These are phyloP conservation scores for Melieria omissa DNA, from an alignment of 2,888 invertebrate species.

Conservation along the genomic window DNA sequence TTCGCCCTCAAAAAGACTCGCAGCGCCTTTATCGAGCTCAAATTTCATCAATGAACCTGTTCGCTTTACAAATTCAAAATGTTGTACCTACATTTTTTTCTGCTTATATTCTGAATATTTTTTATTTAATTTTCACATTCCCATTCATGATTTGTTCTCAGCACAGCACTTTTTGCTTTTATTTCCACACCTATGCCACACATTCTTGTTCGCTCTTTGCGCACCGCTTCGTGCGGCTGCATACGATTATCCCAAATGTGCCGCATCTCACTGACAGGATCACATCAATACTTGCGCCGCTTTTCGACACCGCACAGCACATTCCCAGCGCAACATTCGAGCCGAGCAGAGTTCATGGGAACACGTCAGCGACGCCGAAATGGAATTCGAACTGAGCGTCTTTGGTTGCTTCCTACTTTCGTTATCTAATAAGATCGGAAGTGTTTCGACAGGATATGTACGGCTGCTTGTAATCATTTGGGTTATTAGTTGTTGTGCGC, in stretches of 20 bases:
- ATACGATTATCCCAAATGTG: background rate
- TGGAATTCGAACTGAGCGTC: too few relatives aligned
- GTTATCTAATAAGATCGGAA: constrained; percentile 25
- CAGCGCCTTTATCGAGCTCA: constrained; percentile 11
- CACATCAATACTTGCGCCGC: constrained; percentile 37
- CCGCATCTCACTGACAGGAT: constrained; percentile 39
- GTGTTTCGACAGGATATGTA: constrained; percentile 1
- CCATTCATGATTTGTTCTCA: too few relatives aligned
- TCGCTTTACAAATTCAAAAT: background rate
- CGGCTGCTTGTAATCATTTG: background rate
- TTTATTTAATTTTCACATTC: too few relatives aligned
- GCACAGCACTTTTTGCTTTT: too few relatives aligned
- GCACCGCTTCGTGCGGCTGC: background rate
- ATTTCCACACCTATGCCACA: too few relatives aligned
- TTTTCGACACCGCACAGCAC: constrained; percentile 21
- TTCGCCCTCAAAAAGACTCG: too few relatives aligned
- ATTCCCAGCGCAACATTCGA: background rate
- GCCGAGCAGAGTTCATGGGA: constrained; percentile 52
- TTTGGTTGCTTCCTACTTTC: too few relatives aligned
- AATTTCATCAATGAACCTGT: constrained; percentile 43
- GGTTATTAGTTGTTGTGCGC: background rate
- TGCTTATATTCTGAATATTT: too few relatives aligned
- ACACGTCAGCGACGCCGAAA: constrained; percentile 20
- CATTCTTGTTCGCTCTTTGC: background rate
- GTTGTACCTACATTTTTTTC: too few relatives aligned